These are phyloP conservation scores for Leptodactylus fuscus DNA, from an alignment of 2,113 vertebrate genomes.

Conservation along the genomic window DNA sequence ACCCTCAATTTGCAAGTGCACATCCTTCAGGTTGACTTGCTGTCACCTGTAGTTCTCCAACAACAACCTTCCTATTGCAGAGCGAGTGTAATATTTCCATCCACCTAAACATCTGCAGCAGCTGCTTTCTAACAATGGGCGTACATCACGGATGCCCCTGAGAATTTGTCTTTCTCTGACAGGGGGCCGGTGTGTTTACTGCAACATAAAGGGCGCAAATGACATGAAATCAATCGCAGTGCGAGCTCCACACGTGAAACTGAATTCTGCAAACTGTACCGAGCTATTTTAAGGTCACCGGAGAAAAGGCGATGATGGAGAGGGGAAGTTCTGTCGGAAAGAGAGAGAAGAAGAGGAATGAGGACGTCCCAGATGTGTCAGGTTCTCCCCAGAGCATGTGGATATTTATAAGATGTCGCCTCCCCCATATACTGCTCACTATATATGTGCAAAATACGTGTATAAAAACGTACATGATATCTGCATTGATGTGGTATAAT, in stretches of 20 bases:
- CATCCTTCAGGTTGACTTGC: not conserved
- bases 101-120: not conserved
- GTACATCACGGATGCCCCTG: not conserved
- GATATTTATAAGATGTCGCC: not conserved
- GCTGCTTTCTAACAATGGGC: constrained; percentile 4
- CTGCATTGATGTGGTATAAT: no score
- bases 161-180: constrained; percentile 5
- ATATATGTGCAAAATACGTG: not conserved
- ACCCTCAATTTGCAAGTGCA: not conserved
- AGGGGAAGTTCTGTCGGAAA: not conserved
- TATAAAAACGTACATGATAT: no score
- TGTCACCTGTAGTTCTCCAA: not conserved
- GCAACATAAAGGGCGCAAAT: not conserved
- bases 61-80: not conserved
- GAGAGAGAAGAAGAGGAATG: constrained; percentile 11
- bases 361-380: constrained; percentile 1
- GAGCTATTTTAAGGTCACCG: constrained; percentile 16
- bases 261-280: not conserved
- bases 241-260: not conserved
- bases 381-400: not conserved
- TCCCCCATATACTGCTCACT: no score
- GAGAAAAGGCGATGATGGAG: constrained; percentile 7
- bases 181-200: not conserved
- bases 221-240: not conserved
- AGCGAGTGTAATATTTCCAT: not conserved